Evolutionary conservation across 2,888 invertebrate species (phyloP), one percentile per base, ranked within the genome.

Genomic region (Unio pictorum): DNA sequence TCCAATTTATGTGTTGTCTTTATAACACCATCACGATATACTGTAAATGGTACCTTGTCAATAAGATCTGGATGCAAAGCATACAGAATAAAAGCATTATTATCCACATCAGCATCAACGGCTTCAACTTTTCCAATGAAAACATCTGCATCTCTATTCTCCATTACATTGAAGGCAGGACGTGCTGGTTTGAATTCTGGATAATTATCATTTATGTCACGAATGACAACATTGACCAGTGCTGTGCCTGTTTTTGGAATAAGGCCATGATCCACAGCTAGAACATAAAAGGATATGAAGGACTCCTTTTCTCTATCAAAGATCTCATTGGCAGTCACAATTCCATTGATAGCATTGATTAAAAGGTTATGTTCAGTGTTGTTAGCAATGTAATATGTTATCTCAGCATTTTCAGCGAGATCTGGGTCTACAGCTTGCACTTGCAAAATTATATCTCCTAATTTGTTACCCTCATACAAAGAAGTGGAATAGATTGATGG

Each of bases 151-250:
- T 95, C 94, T 3, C 95, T 95, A 4, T 96, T 95, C 90, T 99
- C 99, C 26, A 95, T 91, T 0, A 98, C 94, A 20, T 94, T 93
- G 0, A 97, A 95, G 83, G 96, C 95, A 89, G 98, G 98, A 81
- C 95, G 95, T 72, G 94, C 94, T 90, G 95, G 94, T 90, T 98
- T 98, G 89, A 99, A 99, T 6, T 93, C 93, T 0, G 99, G 99
- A 28, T 95, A 93, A 87, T 99, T 97, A 90, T 99, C 99, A 89
- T 99, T 98, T 79, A 95, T 95, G 89, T 99, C 99, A 66, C 95
- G 90, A 0, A 99, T 97, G 87, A 96, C 96, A 67, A 99, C 95
- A 91, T 94, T 79, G 8, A 89, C 78, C 7, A 77, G 73, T 1
- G 86, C 82, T 7, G 92, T 4, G 95, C 95, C 20, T 95, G 96